Evolutionary conservation across 1,140 invertebrate genomes (phyloP).

Genomic region (Drosophila navojoa): DNA sequence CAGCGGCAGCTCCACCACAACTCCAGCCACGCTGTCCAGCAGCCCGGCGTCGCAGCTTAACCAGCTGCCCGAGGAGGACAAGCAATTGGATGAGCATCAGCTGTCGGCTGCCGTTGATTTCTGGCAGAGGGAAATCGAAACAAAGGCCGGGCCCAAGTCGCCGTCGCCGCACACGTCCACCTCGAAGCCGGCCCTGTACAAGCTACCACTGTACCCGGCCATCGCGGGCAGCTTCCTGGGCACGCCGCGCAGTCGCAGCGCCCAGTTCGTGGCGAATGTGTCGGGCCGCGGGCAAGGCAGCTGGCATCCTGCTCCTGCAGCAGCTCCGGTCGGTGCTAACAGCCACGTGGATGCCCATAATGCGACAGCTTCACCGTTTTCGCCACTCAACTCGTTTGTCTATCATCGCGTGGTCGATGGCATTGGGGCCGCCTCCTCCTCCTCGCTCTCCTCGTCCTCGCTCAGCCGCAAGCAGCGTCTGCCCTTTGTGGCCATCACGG

Average conservation of each 20-base stretch:
- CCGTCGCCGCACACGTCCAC: conserved; percentile 12
- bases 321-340: conserved; percentile 1
- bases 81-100: conserved; percentile 28
- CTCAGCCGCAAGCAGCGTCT: conserved; percentile 67
- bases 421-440: conserved; percentile 1
- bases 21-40: neutral
- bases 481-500: conserved; percentile 81
- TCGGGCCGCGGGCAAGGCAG: conserved; percentile 59
- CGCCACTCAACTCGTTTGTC: conserved; percentile 71
- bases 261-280: conserved; percentile 75
- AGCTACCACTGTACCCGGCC: conserved; percentile 70
- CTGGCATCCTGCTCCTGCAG: conserved; percentile 23
- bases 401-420: conserved; percentile 78
- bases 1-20: conserved; percentile 11
- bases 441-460: conserved; percentile 21
- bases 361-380: conserved; percentile 17
- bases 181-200: conserved; percentile 63
- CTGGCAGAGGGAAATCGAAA: conserved; percentile 59
- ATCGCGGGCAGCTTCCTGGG: conserved; percentile 65
- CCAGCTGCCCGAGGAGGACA: conserved; percentile 42
- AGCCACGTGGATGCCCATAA: neutral
- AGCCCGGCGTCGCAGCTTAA: conserved; percentile 14
- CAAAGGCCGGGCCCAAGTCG: conserved; percentile 13
- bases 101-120: conserved; percentile 27
- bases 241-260: conserved; percentile 72